Base-by-base conservation (phyloP, 2,113 vertebrate genomes). In the Varanus salvator region DNA sequence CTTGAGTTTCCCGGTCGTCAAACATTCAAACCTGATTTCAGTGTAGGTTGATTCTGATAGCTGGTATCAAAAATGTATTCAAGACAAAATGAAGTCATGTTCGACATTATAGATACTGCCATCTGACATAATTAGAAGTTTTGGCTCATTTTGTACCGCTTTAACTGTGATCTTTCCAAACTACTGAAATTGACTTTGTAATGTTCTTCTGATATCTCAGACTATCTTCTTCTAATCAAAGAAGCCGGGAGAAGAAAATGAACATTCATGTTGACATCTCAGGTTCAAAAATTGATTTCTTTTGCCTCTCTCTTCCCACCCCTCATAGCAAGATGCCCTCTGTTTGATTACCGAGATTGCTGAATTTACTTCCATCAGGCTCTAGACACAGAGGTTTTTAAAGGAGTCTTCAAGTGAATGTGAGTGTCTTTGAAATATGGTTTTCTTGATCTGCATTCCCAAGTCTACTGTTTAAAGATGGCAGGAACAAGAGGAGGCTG, bases 81-180 rank as follows among this genome's bases (percentile, higher is more conserved):
- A 81, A 91, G 91, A 87, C 87, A 86, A 94, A 96, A 92, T n/a
- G 87, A 95, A 74, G 31, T 95, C 78, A 92, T 87, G 91, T 85
- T 95, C 90, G 90, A 64, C 87, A 95, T 94, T 95, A 91, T 68
- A 89, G 90, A 75, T 92, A 71, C 92, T 95, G 1, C 93, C 91
- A 94, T 95, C 96, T 96, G 72, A 89, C 2, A 87, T 74, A 31
- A 92, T 95, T 93, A 95, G 27, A 88, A 60, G 87, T 92, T 91
- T 93, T 91, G 81, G 89, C 76, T 75, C 64, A 85, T 44, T 48
- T 91, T 86, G 8, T 85, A 31, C 88, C 92, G 90, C 83, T 5
- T 95, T 92, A 92, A 89, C 80, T 17, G 72, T 72, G 7, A 92
- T 94, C 90, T 91, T 92, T 85, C 81, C 1, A 72, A 95, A 93